A percentile compares a stretch with the other conserved stretches of the same genome.
Conservation (phyloP, 2,113 vertebrate species). For the Syngnathus typhle region DNA sequence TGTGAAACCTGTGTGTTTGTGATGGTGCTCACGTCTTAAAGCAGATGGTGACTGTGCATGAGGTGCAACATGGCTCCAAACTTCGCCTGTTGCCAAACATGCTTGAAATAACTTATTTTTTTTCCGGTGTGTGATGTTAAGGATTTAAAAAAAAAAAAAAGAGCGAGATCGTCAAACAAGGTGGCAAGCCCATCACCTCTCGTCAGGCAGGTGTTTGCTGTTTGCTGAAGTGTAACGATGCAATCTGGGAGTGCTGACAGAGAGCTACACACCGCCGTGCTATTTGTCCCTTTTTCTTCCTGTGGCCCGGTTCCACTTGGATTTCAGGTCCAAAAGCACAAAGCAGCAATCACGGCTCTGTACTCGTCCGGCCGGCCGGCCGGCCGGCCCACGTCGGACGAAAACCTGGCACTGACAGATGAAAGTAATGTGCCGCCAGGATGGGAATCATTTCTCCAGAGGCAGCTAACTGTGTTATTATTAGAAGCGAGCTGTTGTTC, state of each 20-base stretch:
- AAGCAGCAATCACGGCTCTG: conserved; percentile 5
- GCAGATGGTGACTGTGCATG: conserved; percentile 62
- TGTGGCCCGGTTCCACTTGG: conserved; percentile 14
- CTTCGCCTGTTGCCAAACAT: conserved; percentile 22
- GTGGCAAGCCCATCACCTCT: background rate
- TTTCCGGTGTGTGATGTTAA: background rate
- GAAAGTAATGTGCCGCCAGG: conserved; percentile 9
- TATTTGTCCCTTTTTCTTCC: conserved; percentile 29
- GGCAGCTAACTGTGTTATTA: conserved; percentile 7
- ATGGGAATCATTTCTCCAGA: conserved; percentile 8
- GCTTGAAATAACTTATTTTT: background rate
- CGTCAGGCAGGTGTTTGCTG: conserved; percentile 12
- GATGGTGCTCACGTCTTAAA: conserved; percentile 18
- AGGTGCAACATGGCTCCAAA: conserved; percentile 45
- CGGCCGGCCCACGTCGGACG: background rate
- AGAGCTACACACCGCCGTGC: conserved; percentile 25
- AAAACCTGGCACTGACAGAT: conserved; percentile 11
- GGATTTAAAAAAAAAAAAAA: background rate
- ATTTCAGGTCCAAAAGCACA: conserved; percentile 26
- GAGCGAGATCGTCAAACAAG: background rate
- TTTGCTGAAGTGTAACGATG: conserved; percentile 39
- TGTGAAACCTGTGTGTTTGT: conserved; percentile 5
- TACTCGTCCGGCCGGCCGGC: background rate
- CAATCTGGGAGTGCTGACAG: conserved; percentile 53
- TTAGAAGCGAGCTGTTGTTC: conserved; percentile 9